Evolutionary conservation across 2,888 invertebrate species (phyloP).

Genomic region (Nematopogon swammerdamellus): DNA sequence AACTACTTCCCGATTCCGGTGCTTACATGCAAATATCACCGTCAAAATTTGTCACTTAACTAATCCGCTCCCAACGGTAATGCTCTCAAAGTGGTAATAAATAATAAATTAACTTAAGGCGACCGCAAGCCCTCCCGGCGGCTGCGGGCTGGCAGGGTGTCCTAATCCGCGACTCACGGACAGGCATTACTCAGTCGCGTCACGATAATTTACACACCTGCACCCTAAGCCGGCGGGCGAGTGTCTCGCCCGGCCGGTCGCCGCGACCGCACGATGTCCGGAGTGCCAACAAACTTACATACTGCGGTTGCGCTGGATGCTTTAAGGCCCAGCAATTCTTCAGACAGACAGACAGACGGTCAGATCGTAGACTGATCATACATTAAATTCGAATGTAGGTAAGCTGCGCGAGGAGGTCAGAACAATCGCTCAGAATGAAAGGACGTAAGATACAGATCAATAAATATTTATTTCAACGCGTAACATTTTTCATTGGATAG

Average conservation of each 20-base stretch:
- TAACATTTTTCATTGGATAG: too few relatives aligned
- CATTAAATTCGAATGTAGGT: too few relatives aligned
- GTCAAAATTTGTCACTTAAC: background rate
- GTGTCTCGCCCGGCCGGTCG: background rate
- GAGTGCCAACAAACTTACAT: background rate
- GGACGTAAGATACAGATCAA: too few relatives aligned
- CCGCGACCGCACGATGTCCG: constrained; percentile 1
- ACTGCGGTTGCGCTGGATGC: too few relatives aligned
- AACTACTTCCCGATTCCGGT: too few relatives aligned
- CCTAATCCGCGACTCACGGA: background rate
- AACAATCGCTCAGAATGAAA: too few relatives aligned
- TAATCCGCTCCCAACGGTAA: background rate
- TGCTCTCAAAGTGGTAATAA: background rate
- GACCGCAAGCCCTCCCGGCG: background rate
- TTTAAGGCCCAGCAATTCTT: too few relatives aligned
- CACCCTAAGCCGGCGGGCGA: background rate
- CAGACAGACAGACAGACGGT: too few relatives aligned
- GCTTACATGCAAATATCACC: too few relatives aligned
- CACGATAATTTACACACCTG: background rate
- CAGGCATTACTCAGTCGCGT: background rate
- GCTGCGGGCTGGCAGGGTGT: background rate
- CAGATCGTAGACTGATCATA: too few relatives aligned
- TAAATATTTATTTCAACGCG: too few relatives aligned
- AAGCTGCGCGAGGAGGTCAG: too few relatives aligned
- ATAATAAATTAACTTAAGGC: background rate